These are phyloP conservation scores for Koerneria pararmatus DNA, from an alignment of 2,888 invertebrate genomes.

Conservation along the genomic window DNA sequence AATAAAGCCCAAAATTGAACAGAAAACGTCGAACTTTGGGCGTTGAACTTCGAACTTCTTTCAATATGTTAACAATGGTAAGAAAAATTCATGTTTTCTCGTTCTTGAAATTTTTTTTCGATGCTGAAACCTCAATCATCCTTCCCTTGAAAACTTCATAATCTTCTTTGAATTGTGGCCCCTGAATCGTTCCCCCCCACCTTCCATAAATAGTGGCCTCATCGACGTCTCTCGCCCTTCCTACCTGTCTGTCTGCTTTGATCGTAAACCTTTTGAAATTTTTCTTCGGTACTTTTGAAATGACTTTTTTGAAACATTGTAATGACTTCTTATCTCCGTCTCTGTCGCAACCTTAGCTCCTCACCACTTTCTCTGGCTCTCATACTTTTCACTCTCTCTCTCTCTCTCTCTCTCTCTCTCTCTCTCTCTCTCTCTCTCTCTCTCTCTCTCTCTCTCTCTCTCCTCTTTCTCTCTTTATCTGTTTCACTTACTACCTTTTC, in stretches of 20 bases:
- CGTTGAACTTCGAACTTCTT: no score
- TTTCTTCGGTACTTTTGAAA: neutral
- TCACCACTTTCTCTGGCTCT: neutral
- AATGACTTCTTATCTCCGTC: neutral
- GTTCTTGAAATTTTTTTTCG: no score
- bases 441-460: conserved; percentile 10
- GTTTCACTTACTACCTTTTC: neutral
- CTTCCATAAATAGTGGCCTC: no score
- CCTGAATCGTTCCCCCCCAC: no score
- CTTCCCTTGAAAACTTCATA: no score
- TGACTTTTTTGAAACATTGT: neutral
- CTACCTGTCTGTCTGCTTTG: neutral
- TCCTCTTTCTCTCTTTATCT: neutral
- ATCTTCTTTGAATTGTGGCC: no score
- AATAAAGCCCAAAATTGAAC: no score
- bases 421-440: conserved; percentile 15
- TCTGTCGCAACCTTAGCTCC: neutral
- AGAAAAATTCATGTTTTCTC: no score
- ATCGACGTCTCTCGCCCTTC: neutral
- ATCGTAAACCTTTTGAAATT: neutral
- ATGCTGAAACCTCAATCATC: no score
- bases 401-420: neutral
- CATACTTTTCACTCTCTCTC: neutral
- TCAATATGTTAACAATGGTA: no score
- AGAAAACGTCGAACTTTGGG: no score